Conservation (phyloP, 2,888 invertebrate species). For the Amaurobius ferox region DNA sequence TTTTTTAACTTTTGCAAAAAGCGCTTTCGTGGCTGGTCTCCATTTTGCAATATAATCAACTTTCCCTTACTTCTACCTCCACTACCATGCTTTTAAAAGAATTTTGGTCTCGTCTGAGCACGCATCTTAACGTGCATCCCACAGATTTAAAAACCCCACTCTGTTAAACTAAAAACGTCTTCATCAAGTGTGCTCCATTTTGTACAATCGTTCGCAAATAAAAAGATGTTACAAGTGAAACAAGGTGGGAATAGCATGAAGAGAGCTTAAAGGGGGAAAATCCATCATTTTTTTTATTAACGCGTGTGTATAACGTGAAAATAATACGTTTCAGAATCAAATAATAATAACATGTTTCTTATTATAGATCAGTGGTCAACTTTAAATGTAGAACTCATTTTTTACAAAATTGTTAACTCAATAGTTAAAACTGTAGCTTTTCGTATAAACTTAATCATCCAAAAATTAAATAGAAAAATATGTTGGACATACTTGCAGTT, state of each 20-base stretch:
- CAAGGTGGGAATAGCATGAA: neutral
- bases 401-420: no score
- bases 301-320: no score
- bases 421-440: no score
- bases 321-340: no score
- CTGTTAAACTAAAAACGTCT: slow-evolving; percentile 57
- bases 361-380: no score
- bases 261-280: neutral
- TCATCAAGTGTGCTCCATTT: slow-evolving; percentile 45
- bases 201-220: slow-evolving; percentile 18
- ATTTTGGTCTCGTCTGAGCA: slow-evolving; percentile 22
- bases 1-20: slow-evolving; percentile 41
- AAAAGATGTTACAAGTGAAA: slow-evolving; percentile 2
- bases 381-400: no score
- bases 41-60: slow-evolving; percentile 67
- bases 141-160: slow-evolving; percentile 57
- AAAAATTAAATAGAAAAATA: no score
- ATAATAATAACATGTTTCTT: no score
- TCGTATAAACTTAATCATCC: no score
- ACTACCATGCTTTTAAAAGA: slow-evolving; percentile 27
- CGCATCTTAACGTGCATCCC: slow-evolving; percentile 51
- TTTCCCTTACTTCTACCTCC: slow-evolving; percentile 22
- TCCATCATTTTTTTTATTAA: no score
- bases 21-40: slow-evolving; percentile 57
- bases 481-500: no score